phyloP scores from a whole-genome alignment of 2,888 invertebrate species.

The Coelopa pilipes region DNA sequence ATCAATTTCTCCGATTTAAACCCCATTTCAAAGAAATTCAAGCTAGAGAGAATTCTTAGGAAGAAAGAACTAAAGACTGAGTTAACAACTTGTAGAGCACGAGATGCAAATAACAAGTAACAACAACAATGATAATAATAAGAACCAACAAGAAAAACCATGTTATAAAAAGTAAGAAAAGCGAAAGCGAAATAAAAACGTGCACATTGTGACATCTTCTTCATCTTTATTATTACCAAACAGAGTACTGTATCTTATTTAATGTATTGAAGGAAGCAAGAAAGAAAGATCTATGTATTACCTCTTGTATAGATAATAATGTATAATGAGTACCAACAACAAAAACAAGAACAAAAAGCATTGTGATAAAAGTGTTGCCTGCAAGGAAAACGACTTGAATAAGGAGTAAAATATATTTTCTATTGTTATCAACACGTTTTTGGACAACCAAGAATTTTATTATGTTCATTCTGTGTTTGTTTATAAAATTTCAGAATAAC shows the following conservation, averaged over 20 bases:
- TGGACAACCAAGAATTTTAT: not conserved
- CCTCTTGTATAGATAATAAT: slow-evolving; percentile 33
- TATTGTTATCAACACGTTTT: not conserved
- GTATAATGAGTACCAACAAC: slow-evolving; percentile 36
- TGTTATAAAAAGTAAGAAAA: not conserved
- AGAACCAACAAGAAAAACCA: not conserved
- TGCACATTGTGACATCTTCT: too few species aligned
- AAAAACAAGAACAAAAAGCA: slow-evolving; percentile 36
- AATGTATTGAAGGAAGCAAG: not conserved
- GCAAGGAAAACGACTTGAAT: not conserved
- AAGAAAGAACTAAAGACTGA: slow-evolving; percentile 28
- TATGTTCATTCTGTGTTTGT: not conserved
- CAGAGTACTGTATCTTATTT: not conserved
- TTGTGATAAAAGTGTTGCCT: slow-evolving; percentile 42
- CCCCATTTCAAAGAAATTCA: not conserved
- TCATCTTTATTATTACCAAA: not conserved
- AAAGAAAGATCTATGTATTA: slow-evolving; percentile 18
- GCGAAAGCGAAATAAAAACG: too few species aligned
- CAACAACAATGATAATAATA: slow-evolving; percentile 40
- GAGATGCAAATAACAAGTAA: slow-evolving; percentile 33
- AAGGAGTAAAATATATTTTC: not conserved
- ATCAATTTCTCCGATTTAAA: not conserved
- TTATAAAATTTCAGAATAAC: not conserved
- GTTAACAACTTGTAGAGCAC: slow-evolving; percentile 25
- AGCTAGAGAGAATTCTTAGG: slow-evolving; percentile 17